These are phyloP conservation scores for Sinotaia quadrata DNA, from an alignment of 2,888 invertebrate genomes.

Conservation along the genomic window DNA sequence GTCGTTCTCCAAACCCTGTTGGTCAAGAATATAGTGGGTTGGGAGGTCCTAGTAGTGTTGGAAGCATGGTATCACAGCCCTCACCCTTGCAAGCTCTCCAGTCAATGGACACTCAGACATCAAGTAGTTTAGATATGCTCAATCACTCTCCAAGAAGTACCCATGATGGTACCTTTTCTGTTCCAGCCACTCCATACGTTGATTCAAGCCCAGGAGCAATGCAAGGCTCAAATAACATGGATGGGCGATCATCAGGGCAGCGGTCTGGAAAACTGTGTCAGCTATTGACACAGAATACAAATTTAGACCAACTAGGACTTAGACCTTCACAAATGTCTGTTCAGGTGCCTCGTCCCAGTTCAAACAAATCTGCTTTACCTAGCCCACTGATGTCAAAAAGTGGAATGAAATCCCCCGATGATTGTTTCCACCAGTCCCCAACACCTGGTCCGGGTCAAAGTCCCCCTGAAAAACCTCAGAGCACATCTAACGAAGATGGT, in stretches of 20 bases:
- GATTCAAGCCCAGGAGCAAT: conserved; percentile 10
- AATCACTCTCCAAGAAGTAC: conserved; percentile 3
- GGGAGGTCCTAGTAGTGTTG: conserved; percentile 28
- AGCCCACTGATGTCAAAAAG: conserved; percentile 14
- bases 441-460: conserved; percentile 63
- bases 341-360: conserved; percentile 1
- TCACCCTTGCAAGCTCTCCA: conserved; percentile 47
- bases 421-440: conserved; percentile 60
- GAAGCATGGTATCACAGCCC: conserved; percentile 30
- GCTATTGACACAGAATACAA: conserved; percentile 53
- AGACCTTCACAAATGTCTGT: background rate
- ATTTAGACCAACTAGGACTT: conserved; percentile 25
- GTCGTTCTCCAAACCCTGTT: conserved; percentile 17
- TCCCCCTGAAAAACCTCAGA: conserved; percentile 66
- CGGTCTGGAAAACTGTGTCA: conserved; percentile 57
- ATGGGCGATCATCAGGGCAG: conserved; percentile 28
- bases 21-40: background rate
- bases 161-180: conserved; percentile 10
- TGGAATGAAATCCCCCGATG: conserved; percentile 52
- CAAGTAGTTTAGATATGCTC: conserved; percentile 18
- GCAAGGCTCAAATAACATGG: conserved; percentile 1
- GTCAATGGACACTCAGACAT: conserved; percentile 39
- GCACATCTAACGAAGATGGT: conserved; percentile 65
- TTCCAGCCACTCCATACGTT: conserved; percentile 14
- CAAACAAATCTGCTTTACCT: conserved; percentile 10